Evolutionary conservation across 23 tunicate species (phyloP).

Genomic region (Ciona savignyi): DNA sequence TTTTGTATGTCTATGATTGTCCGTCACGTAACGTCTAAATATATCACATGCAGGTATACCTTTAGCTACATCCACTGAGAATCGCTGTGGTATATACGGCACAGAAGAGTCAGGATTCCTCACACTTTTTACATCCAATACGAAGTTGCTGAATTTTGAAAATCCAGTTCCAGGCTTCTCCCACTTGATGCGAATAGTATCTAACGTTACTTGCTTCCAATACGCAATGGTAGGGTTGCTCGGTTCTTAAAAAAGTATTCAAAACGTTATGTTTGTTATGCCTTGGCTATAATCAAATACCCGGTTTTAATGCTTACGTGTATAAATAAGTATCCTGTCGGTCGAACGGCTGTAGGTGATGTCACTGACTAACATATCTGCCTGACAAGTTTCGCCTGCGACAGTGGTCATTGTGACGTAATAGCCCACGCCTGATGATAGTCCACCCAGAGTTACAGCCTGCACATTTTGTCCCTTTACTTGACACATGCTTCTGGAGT

Average conservation of each 20-base stretch:
- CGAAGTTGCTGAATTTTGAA: constrained; percentile 18
- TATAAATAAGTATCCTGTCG: constrained; percentile 14
- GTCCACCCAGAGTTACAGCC: background rate
- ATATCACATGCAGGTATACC: no score
- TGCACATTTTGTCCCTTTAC: constrained; percentile 9
- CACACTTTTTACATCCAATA: constrained; percentile 33
- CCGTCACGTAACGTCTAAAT: no score
- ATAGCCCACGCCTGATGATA: constrained; percentile 4
- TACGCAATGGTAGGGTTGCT: constrained; percentile 26
- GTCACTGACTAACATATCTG: constrained; percentile 6
- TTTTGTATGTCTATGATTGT: no score
- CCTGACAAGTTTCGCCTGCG: constrained; percentile 1
- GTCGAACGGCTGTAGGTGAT: constrained; percentile 11
- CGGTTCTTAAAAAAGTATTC: no score
- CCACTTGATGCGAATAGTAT: constrained; percentile 48
- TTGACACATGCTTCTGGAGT: background rate
- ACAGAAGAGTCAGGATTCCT: constrained; percentile 6
- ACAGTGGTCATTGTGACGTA: constrained; percentile 2
- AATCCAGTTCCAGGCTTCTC: constrained; percentile 4
- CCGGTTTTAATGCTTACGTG: constrained; percentile 16
- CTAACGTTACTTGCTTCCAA: constrained; percentile 70
- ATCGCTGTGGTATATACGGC: constrained; percentile 12
- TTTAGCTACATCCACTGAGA: constrained; percentile 10
- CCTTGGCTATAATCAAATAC: no score
- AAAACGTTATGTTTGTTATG: no score